Evolutionary conservation across 2,797 vertebrate genomes (phyloP).

Genomic region (Poliocrania exsul): DNA sequence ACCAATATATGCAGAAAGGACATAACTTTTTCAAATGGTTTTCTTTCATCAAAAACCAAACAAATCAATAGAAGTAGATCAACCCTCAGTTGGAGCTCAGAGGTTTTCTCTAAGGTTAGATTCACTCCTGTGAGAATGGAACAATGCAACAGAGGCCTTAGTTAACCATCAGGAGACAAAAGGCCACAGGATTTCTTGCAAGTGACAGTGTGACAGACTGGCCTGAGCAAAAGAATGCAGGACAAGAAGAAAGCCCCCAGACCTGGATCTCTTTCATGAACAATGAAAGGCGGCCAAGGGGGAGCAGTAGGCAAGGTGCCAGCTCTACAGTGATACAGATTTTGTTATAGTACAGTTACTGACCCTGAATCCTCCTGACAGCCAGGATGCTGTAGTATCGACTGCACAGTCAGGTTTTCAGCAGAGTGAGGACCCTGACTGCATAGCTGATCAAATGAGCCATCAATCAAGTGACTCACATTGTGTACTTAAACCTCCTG

Average conservation of each 20-base stretch:
- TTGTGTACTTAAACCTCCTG: slow-evolving; percentile 39
- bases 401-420: neutral
- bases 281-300: neutral
- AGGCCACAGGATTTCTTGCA: neutral
- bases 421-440: slow-evolving; percentile 7
- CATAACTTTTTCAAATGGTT: neutral
- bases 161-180: neutral
- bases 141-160: neutral
- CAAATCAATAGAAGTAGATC: neutral
- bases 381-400: neutral
- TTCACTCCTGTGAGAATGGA: neutral
- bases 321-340: neutral
- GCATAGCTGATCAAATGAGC: slow-evolving; percentile 25
- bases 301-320: neutral
- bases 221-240: neutral
- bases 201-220: neutral
- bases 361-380: slow-evolving; percentile 18
- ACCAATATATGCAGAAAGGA: neutral
- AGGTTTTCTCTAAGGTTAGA: neutral
- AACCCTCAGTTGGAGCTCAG: neutral
- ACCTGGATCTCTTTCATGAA: neutral
- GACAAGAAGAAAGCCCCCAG: neutral
- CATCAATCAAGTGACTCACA: slow-evolving; percentile 48
- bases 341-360: neutral
- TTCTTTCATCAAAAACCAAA: neutral